Conservation (phyloP, 2,113 vertebrate species). For the Trichomycterus rosablanca region DNA sequence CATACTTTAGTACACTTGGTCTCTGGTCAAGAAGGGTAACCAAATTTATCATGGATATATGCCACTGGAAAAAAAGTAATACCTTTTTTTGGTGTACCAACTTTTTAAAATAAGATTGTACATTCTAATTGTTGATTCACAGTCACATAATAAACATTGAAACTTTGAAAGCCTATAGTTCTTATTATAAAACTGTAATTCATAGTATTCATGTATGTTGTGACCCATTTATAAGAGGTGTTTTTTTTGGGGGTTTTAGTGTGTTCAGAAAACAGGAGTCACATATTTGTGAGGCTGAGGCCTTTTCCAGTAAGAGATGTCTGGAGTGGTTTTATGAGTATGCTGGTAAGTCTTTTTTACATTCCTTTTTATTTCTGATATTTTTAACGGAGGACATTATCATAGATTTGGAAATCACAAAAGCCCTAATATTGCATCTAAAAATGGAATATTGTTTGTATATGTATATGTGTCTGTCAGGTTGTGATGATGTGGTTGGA, state of each 20-base stretch:
- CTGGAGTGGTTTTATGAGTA: constrained; percentile 99
- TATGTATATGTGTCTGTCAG: constrained; percentile 53
- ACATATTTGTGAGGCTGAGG: constrained; percentile 89
- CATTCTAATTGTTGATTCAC: no score
- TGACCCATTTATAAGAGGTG: no score
- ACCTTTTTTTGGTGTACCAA: no score
- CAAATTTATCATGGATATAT: no score
- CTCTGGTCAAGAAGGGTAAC: no score
- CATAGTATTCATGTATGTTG: no score
- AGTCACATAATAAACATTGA: no score
- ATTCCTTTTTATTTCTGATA: not conserved
- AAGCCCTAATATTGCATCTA: not conserved
- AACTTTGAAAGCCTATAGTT: no score
- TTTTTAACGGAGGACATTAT: not conserved
- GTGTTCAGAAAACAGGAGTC: constrained; percentile 95
- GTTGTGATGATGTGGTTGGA: constrained; percentile 89
- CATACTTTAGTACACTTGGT: no score
- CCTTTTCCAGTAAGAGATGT: constrained; percentile 94
- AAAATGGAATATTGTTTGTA: not conserved
- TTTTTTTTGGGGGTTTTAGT: constrained; percentile 68
- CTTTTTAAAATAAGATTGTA: no score
- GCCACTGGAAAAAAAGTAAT: no score
- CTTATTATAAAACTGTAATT: no score
- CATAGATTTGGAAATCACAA: not conserved
- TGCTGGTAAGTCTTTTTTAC: constrained; percentile 70